These are phyloP conservation scores for Argyresthia goedartella DNA, from an alignment of 2,888 invertebrate genomes.

Conservation along the genomic window DNA sequence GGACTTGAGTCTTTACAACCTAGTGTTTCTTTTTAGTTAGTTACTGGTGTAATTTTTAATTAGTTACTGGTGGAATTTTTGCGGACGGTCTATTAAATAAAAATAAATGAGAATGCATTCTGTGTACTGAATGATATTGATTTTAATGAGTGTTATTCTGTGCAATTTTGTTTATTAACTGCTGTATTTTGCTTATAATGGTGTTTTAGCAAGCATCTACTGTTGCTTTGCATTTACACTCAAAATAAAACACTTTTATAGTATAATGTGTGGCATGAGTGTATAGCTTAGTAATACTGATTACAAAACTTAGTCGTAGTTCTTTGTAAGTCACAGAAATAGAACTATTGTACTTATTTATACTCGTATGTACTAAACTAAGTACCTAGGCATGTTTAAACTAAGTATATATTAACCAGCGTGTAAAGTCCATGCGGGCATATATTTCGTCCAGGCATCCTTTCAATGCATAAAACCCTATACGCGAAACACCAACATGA, in stretches of 20 bases:
- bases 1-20: background rate
- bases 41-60: background rate
- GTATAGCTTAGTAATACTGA: no score
- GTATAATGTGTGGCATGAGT: background rate
- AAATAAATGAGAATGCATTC: background rate
- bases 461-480: no score
- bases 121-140: conserved; percentile 17
- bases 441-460: no score
- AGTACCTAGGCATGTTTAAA: no score
- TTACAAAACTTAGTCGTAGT: no score
- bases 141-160: conserved; percentile 27
- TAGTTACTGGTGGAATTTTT: background rate
- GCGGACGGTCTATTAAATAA: background rate
- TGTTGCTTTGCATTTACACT: background rate
- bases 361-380: no score
- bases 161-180: background rate
- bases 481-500: no score
- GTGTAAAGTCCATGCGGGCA: no score
- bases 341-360: no score
- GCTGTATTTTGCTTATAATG: background rate
- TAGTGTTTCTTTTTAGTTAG: no score
- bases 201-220: background rate
- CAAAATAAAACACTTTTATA: background rate
- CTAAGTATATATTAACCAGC: no score
- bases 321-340: no score